A percentile compares a stretch with the other conserved stretches of the same genome.
Conservation (phyloP, 2,797 vertebrate genomes). For the Crenichthys baileyi region DNA sequence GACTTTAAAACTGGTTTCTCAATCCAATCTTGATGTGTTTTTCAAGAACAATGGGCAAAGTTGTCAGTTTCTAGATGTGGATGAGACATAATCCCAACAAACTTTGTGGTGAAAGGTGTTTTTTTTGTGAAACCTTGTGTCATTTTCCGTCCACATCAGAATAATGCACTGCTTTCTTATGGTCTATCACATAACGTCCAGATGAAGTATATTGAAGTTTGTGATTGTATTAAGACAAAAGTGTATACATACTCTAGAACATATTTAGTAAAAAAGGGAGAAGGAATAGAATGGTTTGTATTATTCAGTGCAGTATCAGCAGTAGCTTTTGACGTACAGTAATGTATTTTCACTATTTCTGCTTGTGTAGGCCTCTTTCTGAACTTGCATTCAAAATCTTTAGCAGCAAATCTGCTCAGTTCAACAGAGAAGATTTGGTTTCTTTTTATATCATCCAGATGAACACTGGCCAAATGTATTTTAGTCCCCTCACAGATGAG, state of each 20-base stretch:
- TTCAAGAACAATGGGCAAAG: background rate
- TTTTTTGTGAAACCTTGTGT: background rate
- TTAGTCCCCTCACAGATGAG: slow-evolving; percentile 37
- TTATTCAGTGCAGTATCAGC: background rate
- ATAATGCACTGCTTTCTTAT: too few relatives aligned
- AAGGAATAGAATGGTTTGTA: background rate
- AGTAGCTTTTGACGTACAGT: background rate
- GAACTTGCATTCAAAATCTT: slow-evolving; percentile 37
- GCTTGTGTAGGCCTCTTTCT: slow-evolving; percentile 22
- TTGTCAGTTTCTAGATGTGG: background rate
- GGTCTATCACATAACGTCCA: too few relatives aligned
- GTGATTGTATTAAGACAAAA: too few relatives aligned
- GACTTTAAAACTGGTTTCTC: background rate
- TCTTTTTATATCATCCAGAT: slow-evolving; percentile 44
- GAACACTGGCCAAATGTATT: slow-evolving; percentile 34
- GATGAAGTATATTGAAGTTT: too few relatives aligned
- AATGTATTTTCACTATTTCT: background rate
- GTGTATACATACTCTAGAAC: too few relatives aligned
- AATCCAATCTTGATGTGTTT: background rate
- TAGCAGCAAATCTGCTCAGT: slow-evolving; percentile 36
- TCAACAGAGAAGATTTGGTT: slow-evolving; percentile 13
- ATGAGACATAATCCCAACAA: background rate
- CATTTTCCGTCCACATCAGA: background rate
- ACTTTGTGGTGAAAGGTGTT: background rate
- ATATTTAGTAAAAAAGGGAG: background rate